Base-by-base conservation (phyloP, 2,797 vertebrate species). In the Syngnathus acus region DNA sequence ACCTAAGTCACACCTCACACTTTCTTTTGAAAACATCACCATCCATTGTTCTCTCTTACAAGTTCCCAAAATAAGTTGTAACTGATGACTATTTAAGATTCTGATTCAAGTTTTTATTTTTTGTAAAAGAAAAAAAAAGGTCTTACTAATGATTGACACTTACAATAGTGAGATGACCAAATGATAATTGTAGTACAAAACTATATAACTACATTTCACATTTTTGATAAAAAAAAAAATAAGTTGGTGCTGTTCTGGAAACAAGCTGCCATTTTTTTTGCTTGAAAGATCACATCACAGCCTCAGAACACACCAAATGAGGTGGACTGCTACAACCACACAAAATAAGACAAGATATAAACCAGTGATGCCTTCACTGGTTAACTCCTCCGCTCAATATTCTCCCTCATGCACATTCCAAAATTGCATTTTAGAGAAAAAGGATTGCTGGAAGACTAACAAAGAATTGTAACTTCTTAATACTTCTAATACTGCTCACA, bases 341-440 rank as follows among this genome's bases (percentile, higher is more conserved):
- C 59, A 62, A 42, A n/a, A 7, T 43, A n/a, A 21, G 59, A 40
- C 40, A 10, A 42, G 59, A 10, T 62, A 21, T n/a, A n/a, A 62
- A 13, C 59, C 59, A 62, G 21, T 43, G 39, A 62, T 62, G 59
- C 59, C 38, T 42, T 62, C 59, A 42, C 59, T 43, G 59, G 40
- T n/a, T 21, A 43, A 6, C 32, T 39, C 19, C 19, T 42, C 38
- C 17, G 10, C 19, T 42, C 21, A 43, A 23, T 6, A 62, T 43
- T 43, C 40, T 62, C 19, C 39, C 38, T 42, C n/a, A n/a, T 43
- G 9, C 32, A 42, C 59, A 40, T 62, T 19, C 10, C 5, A 58
- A 58, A 16, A 58, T 58, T 58, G 32, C 14, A 58, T 58, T 58
- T 58, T 3, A 58, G 14, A 38, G 26, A 58, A 58, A 58, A 38